Base-by-base conservation (phyloP, 2,113 vertebrate species). In the Erythrocercus mccallii region DNA sequence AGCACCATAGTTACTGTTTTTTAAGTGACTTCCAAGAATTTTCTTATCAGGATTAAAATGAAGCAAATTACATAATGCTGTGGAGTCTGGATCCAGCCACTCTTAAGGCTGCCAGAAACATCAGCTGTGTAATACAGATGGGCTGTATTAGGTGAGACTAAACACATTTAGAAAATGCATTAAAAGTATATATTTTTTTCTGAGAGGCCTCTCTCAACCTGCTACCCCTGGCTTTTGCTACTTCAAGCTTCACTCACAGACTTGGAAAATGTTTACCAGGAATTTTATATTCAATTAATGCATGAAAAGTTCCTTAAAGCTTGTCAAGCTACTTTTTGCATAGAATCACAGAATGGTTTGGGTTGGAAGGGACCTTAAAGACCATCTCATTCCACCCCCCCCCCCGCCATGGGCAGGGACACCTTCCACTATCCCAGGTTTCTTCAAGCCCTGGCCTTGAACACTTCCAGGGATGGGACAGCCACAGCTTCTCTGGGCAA, bases 11-110 rank as follows among this genome's bases (percentile, higher is more conserved):
- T 60, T 81, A 57, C 51, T 24, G 25, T 0, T 79, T 77, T 73
- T 76, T 44, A 82, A 79, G 35, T 11, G 21, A 72, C 30, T 94
- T 88, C 31, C 82, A 88, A 88, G 40, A 88, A 86, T 56, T 50
- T 85, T 81, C 65, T 81, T 71, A 85, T 42, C 38, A 17, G 47
- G 19, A 72, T 47, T 48, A n/a, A 90, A 92, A 50, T 35, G 40
- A 74, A 90, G n/a, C 21, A 74, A 82, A 79, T 93, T 72, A 76
- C 31, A 40, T 76, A 92, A 83, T 33, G 10, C 37, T 47, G 11
- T 27, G 19, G 33, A 85, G 30, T 23, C 64, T 70, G 40, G 8
- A 51, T 91, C 40, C 37, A 70, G 53, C 44, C 81, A 1, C 44
- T 73, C 37, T 50, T 81, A 33, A 37, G 20, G 30, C 17, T 92